A percentile compares a stretch with the other conserved stretches of the same genome.
phyloP scores from a whole-genome alignment of 2,113 vertebrate species.

The Dinomys branickii region DNA sequence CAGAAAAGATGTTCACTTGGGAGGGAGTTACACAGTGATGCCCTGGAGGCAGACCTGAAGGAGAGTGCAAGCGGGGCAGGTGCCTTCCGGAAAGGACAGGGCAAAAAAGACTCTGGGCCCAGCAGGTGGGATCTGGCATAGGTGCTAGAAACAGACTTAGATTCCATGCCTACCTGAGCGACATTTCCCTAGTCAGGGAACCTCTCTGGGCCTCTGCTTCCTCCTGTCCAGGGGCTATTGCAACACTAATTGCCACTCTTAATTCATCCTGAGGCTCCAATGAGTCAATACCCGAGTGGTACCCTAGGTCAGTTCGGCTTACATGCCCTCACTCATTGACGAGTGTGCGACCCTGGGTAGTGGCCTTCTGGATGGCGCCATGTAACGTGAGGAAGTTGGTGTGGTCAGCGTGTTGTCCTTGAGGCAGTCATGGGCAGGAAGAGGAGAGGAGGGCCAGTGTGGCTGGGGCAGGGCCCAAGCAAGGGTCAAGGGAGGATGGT shows the following conservation, averaged over 20 bases:
- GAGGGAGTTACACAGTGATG: neutral
- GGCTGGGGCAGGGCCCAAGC: neutral
- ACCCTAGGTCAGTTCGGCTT: rapidly evolving
- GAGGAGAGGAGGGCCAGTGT: neutral
- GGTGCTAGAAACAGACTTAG: neutral
- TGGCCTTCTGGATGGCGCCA: neutral
- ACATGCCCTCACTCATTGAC: neutral
- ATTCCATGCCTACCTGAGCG: neutral
- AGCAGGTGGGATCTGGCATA: neutral
- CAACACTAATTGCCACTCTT: neutral
- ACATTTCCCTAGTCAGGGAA: neutral
- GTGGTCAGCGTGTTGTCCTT: neutral
- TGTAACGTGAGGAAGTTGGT: neutral
- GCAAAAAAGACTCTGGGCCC: neutral
- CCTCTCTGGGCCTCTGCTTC: neutral
- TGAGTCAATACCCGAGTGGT: neutral
- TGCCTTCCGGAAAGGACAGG: neutral
- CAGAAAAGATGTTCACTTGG: neutral
- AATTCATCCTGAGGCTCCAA: too few relatives aligned
- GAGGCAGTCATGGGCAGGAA: neutral
- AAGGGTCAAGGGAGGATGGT: neutral
- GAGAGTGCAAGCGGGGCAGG: neutral
- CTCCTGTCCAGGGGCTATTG: neutral
- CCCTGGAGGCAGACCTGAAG: neutral
- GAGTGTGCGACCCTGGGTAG: rapidly evolving